These are phyloP conservation scores for Salvelinus namaycush DNA, from an alignment of 2,113 vertebrate genomes.

Conservation along the genomic window DNA sequence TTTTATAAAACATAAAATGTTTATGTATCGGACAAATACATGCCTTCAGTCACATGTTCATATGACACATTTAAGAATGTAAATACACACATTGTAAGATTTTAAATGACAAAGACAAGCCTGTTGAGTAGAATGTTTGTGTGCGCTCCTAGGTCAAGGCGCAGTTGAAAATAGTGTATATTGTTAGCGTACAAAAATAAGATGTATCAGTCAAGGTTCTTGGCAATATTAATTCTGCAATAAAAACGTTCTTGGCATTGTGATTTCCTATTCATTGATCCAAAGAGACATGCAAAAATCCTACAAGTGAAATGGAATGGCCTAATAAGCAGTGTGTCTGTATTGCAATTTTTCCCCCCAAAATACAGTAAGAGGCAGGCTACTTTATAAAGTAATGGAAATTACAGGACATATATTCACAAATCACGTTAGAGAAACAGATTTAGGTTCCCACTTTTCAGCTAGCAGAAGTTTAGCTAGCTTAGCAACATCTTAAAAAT, in stretches of 20 bases:
- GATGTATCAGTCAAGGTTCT: not conserved
- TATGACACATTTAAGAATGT: not conserved
- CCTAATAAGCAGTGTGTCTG: not conserved
- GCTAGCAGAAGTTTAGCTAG: too few species aligned
- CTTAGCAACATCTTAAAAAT: too few species aligned
- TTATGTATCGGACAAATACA: not conserved
- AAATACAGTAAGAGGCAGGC: not conserved
- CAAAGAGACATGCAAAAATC: not conserved
- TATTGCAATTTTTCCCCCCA: not conserved
- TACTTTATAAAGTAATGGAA: not conserved
- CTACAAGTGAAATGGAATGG: not conserved
- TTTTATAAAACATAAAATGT: too few species aligned
- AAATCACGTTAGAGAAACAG: too few species aligned
- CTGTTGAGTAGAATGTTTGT: not conserved
- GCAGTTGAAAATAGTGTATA: not conserved
- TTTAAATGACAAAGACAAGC: not conserved
- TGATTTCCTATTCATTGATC: not conserved
- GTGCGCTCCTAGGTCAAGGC: not conserved
- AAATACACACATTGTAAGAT: not conserved
- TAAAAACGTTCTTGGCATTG: not conserved
- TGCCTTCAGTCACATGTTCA: not conserved
- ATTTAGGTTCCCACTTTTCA: too few species aligned
- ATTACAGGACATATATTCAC: not conserved
- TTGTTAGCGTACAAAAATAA: not conserved
- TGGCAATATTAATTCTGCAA: slow-evolving; percentile 2